A percentile compares a stretch with the other conserved stretches of the same genome.
Conservation (phyloP, 2,888 invertebrate genomes). For the Idaea straminata region DNA sequence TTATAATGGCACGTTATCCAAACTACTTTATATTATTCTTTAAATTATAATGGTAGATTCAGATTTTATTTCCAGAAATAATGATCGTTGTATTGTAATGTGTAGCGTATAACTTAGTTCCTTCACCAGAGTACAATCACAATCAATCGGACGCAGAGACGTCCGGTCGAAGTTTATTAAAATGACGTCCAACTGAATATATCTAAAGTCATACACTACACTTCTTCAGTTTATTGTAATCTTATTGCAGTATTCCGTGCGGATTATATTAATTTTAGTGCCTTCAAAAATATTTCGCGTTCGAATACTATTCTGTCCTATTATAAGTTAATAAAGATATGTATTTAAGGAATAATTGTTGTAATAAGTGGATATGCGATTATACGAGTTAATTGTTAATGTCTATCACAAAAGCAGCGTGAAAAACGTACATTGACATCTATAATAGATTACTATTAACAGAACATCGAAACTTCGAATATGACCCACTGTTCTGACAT, state of each 20-base stretch:
- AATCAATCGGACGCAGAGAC: no score
- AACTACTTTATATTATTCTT: neutral
- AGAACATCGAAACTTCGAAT: no score
- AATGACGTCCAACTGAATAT: neutral
- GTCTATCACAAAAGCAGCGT: neutral
- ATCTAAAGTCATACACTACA: no score
- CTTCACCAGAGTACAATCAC: no score
- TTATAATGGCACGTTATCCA: conserved; percentile 29
- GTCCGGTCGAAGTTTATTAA: no score
- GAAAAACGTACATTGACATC: neutral
- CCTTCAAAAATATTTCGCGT: neutral
- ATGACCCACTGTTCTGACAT: no score
- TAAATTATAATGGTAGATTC: neutral
- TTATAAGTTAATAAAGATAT: neutral
- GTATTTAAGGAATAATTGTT: neutral
- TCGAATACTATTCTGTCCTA: neutral
- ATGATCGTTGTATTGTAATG: neutral
- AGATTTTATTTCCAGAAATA: neutral
- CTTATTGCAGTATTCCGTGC: neutral
- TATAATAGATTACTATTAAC: no score
- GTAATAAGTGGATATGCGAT: neutral
- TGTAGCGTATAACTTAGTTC: no score
- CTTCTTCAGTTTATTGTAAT: neutral
- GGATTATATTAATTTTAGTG: neutral
- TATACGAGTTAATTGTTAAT: neutral